phyloP scores from a whole-genome alignment of 2,888 invertebrate species.

The Seira sanloemensis region DNA sequence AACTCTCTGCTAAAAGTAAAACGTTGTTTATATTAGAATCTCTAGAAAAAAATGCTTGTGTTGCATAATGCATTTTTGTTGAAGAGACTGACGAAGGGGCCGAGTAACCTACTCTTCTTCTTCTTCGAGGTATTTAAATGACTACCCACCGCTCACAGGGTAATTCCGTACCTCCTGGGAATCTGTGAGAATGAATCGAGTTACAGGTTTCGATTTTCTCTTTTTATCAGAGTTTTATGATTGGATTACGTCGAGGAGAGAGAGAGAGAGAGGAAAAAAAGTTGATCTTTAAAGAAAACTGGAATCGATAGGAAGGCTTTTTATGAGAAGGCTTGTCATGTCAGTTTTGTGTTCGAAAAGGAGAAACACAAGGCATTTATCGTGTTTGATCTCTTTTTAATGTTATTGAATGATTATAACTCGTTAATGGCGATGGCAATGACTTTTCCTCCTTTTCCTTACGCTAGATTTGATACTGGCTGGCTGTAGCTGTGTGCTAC shows the following conservation, averaged over 20 bases:
- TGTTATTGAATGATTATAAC: constrained; percentile 42
- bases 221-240: constrained; percentile 3
- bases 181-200: not conserved
- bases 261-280: too few relatives aligned
- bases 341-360: not conserved
- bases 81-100: constrained; percentile 42
- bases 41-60: too few relatives aligned
- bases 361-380: constrained; percentile 11
- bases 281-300: constrained; percentile 49
- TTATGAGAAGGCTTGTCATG: constrained; percentile 12
- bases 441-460: constrained; percentile 14
- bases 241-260: not conserved
- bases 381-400: constrained; percentile 55
- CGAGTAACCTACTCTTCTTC: constrained; percentile 48
- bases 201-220: not conserved
- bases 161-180: not conserved
- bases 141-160: not conserved
- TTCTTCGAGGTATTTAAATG: not conserved
- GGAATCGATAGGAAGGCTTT: constrained; percentile 2
- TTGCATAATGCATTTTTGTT: not conserved
- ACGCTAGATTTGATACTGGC: too few relatives aligned
- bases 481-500: not conserved
- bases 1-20: too few relatives aligned
- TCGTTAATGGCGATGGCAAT: constrained; percentile 24
- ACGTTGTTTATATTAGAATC: too few relatives aligned